phyloP scores from a whole-genome alignment of 2,888 invertebrate genomes.

The Blastobasis adustella region DNA sequence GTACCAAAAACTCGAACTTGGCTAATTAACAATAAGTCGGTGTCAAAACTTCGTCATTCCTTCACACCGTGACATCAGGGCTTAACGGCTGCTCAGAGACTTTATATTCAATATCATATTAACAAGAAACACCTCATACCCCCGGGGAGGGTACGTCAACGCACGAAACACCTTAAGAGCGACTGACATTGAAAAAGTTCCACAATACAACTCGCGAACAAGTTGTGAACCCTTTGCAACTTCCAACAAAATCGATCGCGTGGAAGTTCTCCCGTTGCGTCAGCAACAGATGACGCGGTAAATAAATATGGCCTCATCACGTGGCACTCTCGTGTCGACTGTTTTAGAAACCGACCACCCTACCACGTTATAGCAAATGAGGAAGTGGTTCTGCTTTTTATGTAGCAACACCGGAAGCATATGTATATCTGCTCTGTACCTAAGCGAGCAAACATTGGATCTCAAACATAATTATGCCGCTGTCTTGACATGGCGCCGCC shows the following conservation, averaged over 20 bases:
- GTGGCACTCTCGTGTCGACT: neutral
- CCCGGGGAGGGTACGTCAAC: neutral
- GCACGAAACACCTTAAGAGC: neutral
- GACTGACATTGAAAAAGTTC: neutral
- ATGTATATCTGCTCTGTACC: too few species aligned
- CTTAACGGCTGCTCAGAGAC: too few species aligned
- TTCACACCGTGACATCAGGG: too few species aligned
- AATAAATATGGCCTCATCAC: constrained; percentile 3
- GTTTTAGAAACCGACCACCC: constrained; percentile 7
- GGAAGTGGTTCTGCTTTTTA: too few species aligned
- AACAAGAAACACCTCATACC: neutral
- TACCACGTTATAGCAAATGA: too few species aligned
- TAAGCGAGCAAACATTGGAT: too few species aligned
- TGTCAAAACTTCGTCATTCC: too few species aligned
- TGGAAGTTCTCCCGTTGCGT: neutral
- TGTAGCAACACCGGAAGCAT: too few species aligned
- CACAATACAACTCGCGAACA: neutral
- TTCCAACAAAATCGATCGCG: neutral
- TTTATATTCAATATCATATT: neutral
- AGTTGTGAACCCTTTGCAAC: neutral
- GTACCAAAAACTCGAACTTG: too few species aligned
- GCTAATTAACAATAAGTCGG: too few species aligned
- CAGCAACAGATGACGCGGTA: neutral
- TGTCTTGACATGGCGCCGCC: too few species aligned
- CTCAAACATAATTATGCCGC: too few species aligned